Evolutionary conservation across 2,113 vertebrate genomes (phyloP), one percentile per base, ranked within the genome.

Genomic region (Ammospiza caudacuta): DNA sequence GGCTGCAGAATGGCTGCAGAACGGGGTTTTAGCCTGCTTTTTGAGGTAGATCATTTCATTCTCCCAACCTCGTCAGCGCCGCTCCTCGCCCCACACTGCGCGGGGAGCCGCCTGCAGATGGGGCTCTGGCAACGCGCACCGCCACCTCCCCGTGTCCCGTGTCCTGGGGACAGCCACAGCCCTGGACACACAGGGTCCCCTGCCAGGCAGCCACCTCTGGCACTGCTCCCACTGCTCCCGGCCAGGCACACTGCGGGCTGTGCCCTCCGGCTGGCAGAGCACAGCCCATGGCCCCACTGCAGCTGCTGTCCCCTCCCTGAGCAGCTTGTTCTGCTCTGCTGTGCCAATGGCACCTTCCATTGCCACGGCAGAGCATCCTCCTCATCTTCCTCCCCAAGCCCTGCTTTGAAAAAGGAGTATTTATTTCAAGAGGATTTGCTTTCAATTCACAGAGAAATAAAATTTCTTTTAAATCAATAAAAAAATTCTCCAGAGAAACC

Each of bases 11-110:
- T 0, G 19, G n/a, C 43, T 8, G 66, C 39, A 9, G 52, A 46
- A 5, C 18, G 29, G 8, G 0, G 5, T 15, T 3, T 16, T 3
- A 4, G 0, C 9, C 0, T 2, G 8, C 2, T 19, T 21, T 21
- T 19, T 6, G 59, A 15, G 43, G 28, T 6, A 5, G 1, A 7
- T 29, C 2, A 14, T 27, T 47, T 4, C 8, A 6, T 19, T 67
- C 46, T 9, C 43, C 2, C 2, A 3, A 1, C 1, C 9, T 8
- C 5, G 12, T 2, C 2, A 3, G 8, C 3, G 14, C 25, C 25
- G 8, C 6, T 15, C 57, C 64, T 52, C 46, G 1, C 49, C 22
- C 85, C 22, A 1, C 1, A 2, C 0, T 41, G 37, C 24, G 29
- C 46, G 15, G 63, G 58, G 6, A 15, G 90, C 78, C 12, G 80